These are phyloP conservation scores for Brenthis ino DNA, from an alignment of 2,888 invertebrate species.

Conservation along the genomic window DNA sequence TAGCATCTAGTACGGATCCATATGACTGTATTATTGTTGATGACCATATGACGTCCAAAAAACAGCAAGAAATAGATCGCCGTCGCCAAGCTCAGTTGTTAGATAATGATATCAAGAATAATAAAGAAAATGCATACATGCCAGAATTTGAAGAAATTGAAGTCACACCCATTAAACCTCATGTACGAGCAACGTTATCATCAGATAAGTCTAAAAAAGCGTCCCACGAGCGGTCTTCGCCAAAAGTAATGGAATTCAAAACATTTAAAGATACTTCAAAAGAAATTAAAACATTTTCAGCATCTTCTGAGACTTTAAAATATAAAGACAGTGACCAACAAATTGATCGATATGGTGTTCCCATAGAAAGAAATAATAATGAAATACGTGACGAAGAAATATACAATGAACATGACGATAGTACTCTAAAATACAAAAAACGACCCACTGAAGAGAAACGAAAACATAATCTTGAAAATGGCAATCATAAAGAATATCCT, in stretches of 20 bases:
- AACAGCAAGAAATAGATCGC: conserved; percentile 76
- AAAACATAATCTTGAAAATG: conserved; percentile 62
- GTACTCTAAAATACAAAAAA: conserved; percentile 77
- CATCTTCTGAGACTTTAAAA: conserved; percentile 77
- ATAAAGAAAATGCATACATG: conserved; percentile 74
- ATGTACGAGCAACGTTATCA: conserved; percentile 69
- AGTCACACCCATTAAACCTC: conserved; percentile 76
- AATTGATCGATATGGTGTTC: conserved; percentile 73
- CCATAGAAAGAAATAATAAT: conserved; percentile 69
- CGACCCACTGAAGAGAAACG: conserved; percentile 72
- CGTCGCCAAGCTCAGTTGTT: conserved; percentile 68
- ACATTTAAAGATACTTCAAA: conserved; percentile 78
- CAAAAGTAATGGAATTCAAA: conserved; percentile 77
- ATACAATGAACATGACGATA: conserved; percentile 72
- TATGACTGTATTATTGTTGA: conserved; percentile 93
- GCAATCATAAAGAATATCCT: conserved; percentile 66
- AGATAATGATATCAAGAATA: conserved; percentile 69
- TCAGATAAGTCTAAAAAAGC: conserved; percentile 70
- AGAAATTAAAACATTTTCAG: conserved; percentile 77
- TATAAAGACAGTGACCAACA: conserved; percentile 73
- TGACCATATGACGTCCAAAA: conserved; percentile 85
- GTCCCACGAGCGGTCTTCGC: conserved; percentile 68
- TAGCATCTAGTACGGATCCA: conserved; percentile 87
- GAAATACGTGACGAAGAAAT: conserved; percentile 63
- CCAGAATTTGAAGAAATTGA: conserved; percentile 79